Conservation (phyloP, 1,140 invertebrate species). For the Cepaea nemoralis region DNA sequence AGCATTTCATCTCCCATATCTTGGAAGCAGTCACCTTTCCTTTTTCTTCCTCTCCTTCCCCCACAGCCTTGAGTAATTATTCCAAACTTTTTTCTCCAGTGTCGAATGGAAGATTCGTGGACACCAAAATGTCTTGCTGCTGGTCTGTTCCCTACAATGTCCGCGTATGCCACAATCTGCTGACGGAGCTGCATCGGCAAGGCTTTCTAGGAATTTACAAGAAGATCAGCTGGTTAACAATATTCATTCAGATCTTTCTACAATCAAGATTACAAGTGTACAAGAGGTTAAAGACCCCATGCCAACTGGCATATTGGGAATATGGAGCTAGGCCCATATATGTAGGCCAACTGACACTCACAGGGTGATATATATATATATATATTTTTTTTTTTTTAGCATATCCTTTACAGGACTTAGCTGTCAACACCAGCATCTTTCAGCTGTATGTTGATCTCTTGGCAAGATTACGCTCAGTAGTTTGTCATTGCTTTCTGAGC, state of each 20-base stretch:
- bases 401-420: too few relatives aligned
- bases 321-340: too few relatives aligned
- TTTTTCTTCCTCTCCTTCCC: background rate
- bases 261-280: too few relatives aligned
- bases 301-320: too few relatives aligned
- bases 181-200: background rate
- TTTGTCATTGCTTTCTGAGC: too few relatives aligned
- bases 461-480: too few relatives aligned
- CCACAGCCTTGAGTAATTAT: background rate
- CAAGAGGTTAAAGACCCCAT: too few relatives aligned
- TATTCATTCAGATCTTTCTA: background rate
- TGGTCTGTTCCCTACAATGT: conserved; percentile 7
- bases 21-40: background rate
- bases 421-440: too few relatives aligned
- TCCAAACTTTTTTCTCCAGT: conserved; percentile 17
- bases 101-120: conserved; percentile 6
- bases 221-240: background rate
- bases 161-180: background rate
- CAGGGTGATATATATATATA: too few relatives aligned
- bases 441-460: too few relatives aligned
- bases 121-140: conserved; percentile 12
- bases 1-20: background rate
- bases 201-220: background rate
- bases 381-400: too few relatives aligned
- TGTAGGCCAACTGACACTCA: too few relatives aligned